Base-by-base conservation (phyloP, 2,113 vertebrate species). In the Chascanopsetta lugubris region DNA sequence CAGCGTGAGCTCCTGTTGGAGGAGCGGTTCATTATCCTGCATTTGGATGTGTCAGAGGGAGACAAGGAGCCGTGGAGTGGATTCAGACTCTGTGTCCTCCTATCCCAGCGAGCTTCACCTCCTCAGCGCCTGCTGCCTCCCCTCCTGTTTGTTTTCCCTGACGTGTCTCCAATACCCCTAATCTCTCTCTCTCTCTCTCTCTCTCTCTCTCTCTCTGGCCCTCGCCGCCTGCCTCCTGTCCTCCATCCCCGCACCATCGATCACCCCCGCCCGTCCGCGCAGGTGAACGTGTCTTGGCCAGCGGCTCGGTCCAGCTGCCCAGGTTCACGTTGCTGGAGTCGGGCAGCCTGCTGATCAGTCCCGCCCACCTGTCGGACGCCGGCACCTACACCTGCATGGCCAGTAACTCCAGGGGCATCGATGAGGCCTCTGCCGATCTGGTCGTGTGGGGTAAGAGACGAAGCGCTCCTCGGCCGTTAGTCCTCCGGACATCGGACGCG, bases 251-350 rank as follows among this genome's bases (percentile, higher is more conserved):
- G 48, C 30, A 49, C 64, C 75, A 78, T 77, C 72, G 61, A 80
- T 83, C 80, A 75, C 58, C 59, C 36, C 48, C 15, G 6, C 40
- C 57, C 47, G 55, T 72, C 50, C 56, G 34, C 27, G 12, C 92
- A 99, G 97, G 95, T 59, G 97, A 99, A 71, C 94, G 94, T 59
- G 90, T 98, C 77, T 86, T 99, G 91, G 97, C 96, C 82, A 99
- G 97, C 0, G 97, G 97, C 50, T 99, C 96, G 0, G 94, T 99
- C 58, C 97, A 99, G 91, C 92, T 96, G 67, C 95, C 97, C 0
- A 94, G 96, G 10, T 99, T 98, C 90, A 98, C 96, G 0, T 90
- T 99, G 55, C 91, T 99, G 84, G 97, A 99, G 88, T 99, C 97
- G 0, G 97, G 97, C 64, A 98, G 97, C 32, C 91, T 99, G 48